These are phyloP conservation scores for Nemurella pictetii DNA, from an alignment of 2,888 invertebrate genomes.

Conservation along the genomic window DNA sequence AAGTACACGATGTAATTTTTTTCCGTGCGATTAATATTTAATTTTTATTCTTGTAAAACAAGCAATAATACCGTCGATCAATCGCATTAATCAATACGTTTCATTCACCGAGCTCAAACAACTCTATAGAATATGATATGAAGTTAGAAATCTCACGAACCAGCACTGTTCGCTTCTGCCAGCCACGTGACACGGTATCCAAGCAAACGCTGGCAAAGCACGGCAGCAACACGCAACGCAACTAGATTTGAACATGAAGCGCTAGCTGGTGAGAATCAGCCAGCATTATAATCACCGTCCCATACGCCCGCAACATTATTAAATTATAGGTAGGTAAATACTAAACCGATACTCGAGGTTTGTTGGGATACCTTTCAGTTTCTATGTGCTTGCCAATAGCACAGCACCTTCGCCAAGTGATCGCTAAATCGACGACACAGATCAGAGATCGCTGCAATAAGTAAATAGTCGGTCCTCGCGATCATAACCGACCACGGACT, in stretches of 20 bases:
- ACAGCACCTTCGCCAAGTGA: not conserved
- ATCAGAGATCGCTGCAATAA: not conserved
- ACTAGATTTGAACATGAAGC: too few relatives aligned
- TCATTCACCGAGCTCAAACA: not conserved
- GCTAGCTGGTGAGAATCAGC: not conserved
- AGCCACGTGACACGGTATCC: not conserved
- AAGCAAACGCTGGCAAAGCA: too few relatives aligned
- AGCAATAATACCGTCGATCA: not conserved
- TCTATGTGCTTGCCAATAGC: not conserved
- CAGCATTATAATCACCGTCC: not conserved
- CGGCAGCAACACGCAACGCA: too few relatives aligned
- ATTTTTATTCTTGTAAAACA: constrained; percentile 3
- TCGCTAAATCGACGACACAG: not conserved
- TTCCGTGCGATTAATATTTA: not conserved
- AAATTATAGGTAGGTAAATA: not conserved
- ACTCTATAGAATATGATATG: not conserved
- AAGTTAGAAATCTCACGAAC: not conserved
- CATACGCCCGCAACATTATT: not conserved
- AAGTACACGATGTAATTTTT: not conserved
- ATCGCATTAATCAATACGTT: not conserved
- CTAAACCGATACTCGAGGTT: not conserved
- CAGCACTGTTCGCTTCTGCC: not conserved
- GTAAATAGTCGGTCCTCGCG: not conserved
- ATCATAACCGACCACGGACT: not conserved
- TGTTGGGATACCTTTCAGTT: not conserved